A percentile compares a stretch with the other conserved stretches of the same genome.
phyloP scores from a whole-genome alignment of 2,113 vertebrate genomes.

The Phodopus roborovskii region DNA sequence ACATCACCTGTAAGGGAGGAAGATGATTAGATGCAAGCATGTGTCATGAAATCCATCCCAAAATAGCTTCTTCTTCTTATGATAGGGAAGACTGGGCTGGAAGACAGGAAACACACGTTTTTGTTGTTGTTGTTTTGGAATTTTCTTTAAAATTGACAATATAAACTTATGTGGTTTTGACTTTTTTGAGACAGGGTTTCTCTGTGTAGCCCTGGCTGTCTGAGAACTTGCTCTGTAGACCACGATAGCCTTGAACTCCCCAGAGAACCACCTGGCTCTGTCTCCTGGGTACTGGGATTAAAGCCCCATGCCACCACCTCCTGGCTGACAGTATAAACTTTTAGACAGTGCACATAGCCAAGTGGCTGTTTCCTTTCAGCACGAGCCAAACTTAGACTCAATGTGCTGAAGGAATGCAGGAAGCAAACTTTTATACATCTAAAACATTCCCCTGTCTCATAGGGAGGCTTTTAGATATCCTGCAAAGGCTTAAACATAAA shows the following conservation, averaged over 20 bases:
- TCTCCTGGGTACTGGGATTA: neutral
- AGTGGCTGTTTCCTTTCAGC: constrained; percentile 13
- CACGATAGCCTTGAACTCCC: neutral
- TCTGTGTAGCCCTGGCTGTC: neutral
- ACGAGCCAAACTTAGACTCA: neutral
- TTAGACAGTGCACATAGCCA: neutral
- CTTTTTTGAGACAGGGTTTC: neutral
- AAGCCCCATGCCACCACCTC: neutral
- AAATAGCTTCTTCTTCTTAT: neutral
- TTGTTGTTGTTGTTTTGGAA: neutral
- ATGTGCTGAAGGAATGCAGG: neutral
- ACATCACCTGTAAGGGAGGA: neutral
- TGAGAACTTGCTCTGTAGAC: neutral
- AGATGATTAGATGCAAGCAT: neutral
- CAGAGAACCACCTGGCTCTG: neutral
- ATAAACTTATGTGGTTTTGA: neutral
- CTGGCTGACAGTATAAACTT: neutral
- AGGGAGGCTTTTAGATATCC: neutral
- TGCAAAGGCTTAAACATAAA: neutral
- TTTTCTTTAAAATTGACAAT: neutral
- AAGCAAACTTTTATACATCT: neutral
- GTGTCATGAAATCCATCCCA: neutral
- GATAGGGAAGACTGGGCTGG: neutral
- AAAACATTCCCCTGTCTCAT: neutral
- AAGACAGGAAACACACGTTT: neutral